Evolutionary conservation across 1,140 invertebrate genomes (phyloP), one percentile per base, ranked within the genome.

Genomic region (Penaeus chinensis): DNA sequence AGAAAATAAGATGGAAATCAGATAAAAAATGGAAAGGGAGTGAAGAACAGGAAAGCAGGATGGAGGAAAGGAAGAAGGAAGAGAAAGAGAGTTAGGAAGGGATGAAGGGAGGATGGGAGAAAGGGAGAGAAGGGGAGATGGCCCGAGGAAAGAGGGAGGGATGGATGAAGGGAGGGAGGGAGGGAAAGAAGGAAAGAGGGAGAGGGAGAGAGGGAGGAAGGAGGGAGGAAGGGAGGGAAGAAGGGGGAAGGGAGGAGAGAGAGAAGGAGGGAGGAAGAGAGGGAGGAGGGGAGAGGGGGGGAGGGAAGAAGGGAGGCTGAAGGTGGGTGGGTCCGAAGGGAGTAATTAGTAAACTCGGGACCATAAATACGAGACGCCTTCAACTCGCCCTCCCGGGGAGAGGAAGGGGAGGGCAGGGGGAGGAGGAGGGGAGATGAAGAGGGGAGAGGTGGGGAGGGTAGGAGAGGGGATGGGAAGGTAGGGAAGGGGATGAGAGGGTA

Each of bases 271-370:
- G 60, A 10, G 20, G 20, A 4, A 61, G 3, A n/a, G 0, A 61
- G 19, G 60, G 10, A 20, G 27, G 20, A 1, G 13, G 47, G 54
- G 8, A 47, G 78, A 54, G 5, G 11, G 42, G 24, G 42, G 13
- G 18, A 11, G 54, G 16, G 42, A 8, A n/a, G 61, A n/a, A 60
- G 78, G 54, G 32, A 61, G 54, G 60, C 37, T 20, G 78, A 47
- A 60, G 47, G 62, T 19, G 81, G 69, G 62, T 47, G 81, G 69
- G 81, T 66, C 24, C 65, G 27, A 69, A 74, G 7, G 18, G n/a
- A 24, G 37, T 18, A 74, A 18, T 37, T 24, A 37, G n/a, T 32
- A 24, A 24, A 20, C 18, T 18, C 16, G 24, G 3, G 37, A 47
- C 32, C 11, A 32, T 32, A 71, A 65, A 66, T 24, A 83, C 24